phyloP scores from a whole-genome alignment of 2,888 invertebrate genomes.

The Ophion slaviceki region DNA sequence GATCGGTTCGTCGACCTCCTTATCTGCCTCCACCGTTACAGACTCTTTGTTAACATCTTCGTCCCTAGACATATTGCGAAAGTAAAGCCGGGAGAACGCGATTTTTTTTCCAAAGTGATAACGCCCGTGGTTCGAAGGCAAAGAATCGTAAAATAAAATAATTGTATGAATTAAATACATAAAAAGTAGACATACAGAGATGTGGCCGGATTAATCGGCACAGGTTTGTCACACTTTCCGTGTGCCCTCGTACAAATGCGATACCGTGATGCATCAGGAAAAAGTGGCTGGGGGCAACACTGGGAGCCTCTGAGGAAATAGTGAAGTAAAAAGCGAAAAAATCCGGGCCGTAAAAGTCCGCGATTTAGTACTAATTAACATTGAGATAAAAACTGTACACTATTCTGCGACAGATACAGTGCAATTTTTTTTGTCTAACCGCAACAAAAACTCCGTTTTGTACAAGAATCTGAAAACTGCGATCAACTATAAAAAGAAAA shows the following conservation, averaged over 20 bases:
- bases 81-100: constrained; percentile 28
- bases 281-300: too few species aligned
- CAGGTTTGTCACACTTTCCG: not conserved
- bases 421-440: too few species aligned
- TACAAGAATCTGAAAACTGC: too few species aligned
- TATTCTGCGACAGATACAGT: too few species aligned
- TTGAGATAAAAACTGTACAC: too few species aligned
- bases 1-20: constrained; percentile 42
- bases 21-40: constrained; percentile 43
- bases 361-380: not conserved
- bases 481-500: too few species aligned
- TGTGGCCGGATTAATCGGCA: not conserved
- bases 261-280: too few species aligned
- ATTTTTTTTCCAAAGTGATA: not conserved
- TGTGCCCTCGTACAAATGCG: too few species aligned
- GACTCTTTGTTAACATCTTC: constrained; percentile 47
- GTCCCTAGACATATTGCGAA: constrained; percentile 55
- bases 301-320: too few species aligned
- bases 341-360: not conserved
- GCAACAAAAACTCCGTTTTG: too few species aligned
- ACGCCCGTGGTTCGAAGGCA: not conserved
- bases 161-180: not conserved
- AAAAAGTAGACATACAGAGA: not conserved
- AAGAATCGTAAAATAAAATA: not conserved
- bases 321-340: not conserved